Conservation (phyloP, 2,797 vertebrate species). For the Hoplostethus mediterraneus region DNA sequence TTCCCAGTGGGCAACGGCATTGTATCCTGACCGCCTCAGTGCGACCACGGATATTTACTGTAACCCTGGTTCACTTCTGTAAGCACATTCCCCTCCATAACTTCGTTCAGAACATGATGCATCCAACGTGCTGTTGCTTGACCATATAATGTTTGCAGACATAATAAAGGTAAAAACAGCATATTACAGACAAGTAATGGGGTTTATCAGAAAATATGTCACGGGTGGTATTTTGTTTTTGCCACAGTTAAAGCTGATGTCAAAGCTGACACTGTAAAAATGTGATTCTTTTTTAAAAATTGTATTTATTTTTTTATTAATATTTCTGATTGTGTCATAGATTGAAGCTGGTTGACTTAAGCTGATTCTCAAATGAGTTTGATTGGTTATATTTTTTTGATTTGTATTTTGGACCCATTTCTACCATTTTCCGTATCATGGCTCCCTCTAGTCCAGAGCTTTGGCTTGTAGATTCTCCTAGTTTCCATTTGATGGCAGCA, state of each 20-base stretch:
- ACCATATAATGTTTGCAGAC: not conserved
- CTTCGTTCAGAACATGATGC: not conserved
- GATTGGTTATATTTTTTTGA: not conserved
- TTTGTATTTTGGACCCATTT: not conserved
- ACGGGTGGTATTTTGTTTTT: not conserved
- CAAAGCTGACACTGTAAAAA: not conserved
- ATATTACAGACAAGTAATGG: not conserved
- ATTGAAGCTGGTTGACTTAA: not conserved
- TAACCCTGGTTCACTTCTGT: slow-evolving; percentile 7
- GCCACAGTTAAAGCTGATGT: not conserved
- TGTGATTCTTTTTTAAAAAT: too few species aligned
- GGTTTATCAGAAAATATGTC: not conserved
- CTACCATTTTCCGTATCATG: too few species aligned
- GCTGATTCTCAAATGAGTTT: not conserved
- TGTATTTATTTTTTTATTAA: too few species aligned
- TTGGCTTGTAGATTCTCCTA: slow-evolving; percentile 11
- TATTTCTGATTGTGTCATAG: not conserved
- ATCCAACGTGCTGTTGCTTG: not conserved
- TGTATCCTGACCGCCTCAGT: slow-evolving; percentile 6
- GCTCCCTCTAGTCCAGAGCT: not conserved
- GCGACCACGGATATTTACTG: not conserved
- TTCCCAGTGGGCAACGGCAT: slow-evolving; percentile 15
- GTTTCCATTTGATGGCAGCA: slow-evolving; percentile 81
- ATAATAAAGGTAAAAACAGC: not conserved
- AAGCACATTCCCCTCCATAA: not conserved